phyloP scores from a whole-genome alignment of 2,888 invertebrate species.

The Euspilapteryx auroguttella region DNA sequence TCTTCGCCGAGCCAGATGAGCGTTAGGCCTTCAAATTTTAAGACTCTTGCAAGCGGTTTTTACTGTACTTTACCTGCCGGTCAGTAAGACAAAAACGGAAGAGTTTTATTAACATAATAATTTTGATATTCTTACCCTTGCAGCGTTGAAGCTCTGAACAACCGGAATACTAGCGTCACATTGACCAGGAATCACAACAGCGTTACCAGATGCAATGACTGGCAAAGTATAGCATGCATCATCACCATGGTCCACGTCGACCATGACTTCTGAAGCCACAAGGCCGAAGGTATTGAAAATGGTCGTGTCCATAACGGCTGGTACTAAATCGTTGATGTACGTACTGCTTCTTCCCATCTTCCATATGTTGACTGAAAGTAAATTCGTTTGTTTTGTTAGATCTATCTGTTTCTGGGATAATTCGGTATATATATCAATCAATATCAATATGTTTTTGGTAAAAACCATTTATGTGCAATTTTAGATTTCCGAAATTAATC shows the following conservation, averaged over 20 bases:
- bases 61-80: slow-evolving; percentile 2
- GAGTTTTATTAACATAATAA: slow-evolving; percentile 1
- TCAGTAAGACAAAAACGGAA: too few species aligned
- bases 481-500: too few species aligned
- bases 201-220: slow-evolving; percentile 18
- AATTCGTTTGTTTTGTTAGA: slow-evolving; percentile 1
- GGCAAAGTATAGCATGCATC: slow-evolving; percentile 25
- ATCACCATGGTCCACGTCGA: slow-evolving; percentile 18
- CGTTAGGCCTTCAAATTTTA: too few species aligned
- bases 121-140: slow-evolving; percentile 17
- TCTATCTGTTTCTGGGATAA: too few species aligned
- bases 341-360: slow-evolving; percentile 16
- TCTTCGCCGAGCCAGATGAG: too few species aligned
- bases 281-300: slow-evolving; percentile 13
- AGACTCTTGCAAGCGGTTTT: too few species aligned
- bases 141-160: slow-evolving; percentile 20
- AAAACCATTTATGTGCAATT: too few species aligned
- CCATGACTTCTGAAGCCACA: slow-evolving; percentile 9
- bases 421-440: too few species aligned
- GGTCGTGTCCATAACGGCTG: slow-evolving; percentile 14
- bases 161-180: slow-evolving; percentile 23
- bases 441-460: too few species aligned
- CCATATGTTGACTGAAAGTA: slow-evolving; percentile 31
- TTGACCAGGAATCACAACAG: slow-evolving; percentile 27
- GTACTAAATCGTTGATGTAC: slow-evolving; percentile 12